phyloP scores from a whole-genome alignment of 2,113 vertebrate genomes.

The Dicaeum eximium region DNA sequence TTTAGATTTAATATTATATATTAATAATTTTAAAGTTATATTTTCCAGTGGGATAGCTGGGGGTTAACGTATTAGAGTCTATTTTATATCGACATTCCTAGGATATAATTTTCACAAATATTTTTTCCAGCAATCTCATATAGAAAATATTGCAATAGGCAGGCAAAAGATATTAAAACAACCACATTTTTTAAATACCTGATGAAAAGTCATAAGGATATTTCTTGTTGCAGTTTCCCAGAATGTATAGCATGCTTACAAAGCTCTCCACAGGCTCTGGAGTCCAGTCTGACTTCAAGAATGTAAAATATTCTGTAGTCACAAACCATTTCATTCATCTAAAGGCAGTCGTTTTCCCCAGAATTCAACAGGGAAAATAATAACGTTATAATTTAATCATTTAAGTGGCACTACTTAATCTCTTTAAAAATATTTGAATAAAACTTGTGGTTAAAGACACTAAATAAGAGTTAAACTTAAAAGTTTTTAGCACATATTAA shows the following conservation, averaged over 20 bases:
- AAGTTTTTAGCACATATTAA: constrained; percentile 26
- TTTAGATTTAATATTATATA: too few relatives aligned
- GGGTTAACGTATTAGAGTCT: neutral
- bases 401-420: neutral
- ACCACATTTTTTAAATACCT: neutral
- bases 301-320: neutral
- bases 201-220: neutral
- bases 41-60: neutral
- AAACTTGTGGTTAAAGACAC: constrained; percentile 8
- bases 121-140: neutral
- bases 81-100: neutral
- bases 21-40: neutral
- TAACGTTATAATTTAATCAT: neutral
- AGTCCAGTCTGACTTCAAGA: neutral
- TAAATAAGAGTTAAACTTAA: constrained; percentile 18
- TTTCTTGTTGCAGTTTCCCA: neutral
- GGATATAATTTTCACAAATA: neutral
- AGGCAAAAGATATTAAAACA: neutral
- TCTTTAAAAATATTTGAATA: constrained; percentile 25
- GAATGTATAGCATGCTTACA: neutral
- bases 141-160: neutral
- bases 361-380: neutral
- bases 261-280: neutral
- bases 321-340: neutral
- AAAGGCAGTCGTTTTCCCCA: neutral